Base-by-base conservation (phyloP, 2,888 invertebrate species). In the Spilosoma lubricipeda region DNA sequence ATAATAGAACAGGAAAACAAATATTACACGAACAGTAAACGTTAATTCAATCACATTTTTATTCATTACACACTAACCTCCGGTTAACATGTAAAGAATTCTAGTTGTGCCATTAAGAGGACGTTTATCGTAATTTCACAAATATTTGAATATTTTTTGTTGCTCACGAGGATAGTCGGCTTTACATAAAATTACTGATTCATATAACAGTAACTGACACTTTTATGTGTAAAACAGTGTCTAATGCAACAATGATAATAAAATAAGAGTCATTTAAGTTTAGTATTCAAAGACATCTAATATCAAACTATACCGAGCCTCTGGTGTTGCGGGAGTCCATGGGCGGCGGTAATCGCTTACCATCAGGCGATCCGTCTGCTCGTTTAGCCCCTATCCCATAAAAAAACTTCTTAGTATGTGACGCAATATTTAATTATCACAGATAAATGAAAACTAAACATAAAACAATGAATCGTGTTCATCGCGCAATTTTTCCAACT, bases 1-100 rank as follows among this genome's bases (percentile, higher is more conserved):
- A 13, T 20, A 23, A 63, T 45, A 13, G 65, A 45, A 36, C 73
- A 69, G 73, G 56, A 73, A 70, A 73, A 73, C 42, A 15, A n/a
- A 65, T 36, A 13, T 3, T 27, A 18, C 23, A 52, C 36, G 20
- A 20, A 48, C 15, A 20, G 36, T 39, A 52, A 65, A 36, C 15
- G 1, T 70, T 9, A 39, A 36, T 42, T 59, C 11, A 63, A 11
- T 42, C 30, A 45, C 20, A 30, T 72, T 72, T 42, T 72, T 36
- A 64, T 23, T 48, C 42, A 63, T 39, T 45, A 39, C n/a, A 15
- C 52, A 33, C n/a, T 23, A 1, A 70, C 42, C 8, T 63, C 23
- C n/a, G n/a, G 30, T 42, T 33, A 56, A n/a, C 20, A 63, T 70
- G 20, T 45, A 27, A 70, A 42, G 15, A 42, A 56, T 30, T 56